These are phyloP conservation scores for Meriones unguiculatus DNA, from an alignment of 2,113 vertebrate species.

Conservation along the genomic window DNA sequence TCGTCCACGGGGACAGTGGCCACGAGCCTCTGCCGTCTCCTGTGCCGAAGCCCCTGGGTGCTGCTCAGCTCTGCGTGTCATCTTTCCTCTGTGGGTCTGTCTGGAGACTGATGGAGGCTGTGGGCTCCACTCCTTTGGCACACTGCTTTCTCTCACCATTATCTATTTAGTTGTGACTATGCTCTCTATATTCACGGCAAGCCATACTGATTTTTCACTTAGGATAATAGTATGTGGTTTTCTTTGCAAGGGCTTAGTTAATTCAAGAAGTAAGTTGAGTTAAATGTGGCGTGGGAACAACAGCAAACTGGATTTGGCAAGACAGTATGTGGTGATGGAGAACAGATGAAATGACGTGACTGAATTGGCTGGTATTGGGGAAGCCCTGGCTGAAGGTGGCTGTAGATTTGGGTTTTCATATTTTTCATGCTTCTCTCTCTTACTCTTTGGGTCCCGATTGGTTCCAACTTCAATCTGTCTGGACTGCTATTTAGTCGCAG, in stretches of 20 bases:
- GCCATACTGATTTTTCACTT: not conserved
- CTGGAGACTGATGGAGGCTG: not conserved
- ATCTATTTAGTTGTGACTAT: not conserved
- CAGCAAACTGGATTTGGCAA: not conserved
- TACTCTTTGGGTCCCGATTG: not conserved
- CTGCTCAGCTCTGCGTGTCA: not conserved
- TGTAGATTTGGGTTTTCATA: rapidly evolving
- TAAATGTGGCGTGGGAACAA: not conserved
- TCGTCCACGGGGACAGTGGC: not conserved
- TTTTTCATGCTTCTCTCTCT: rapidly evolving
- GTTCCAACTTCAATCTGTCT: not conserved
- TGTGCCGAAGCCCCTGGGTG: rapidly evolving
- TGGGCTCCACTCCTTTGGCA: not conserved
- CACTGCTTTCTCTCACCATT: not conserved
- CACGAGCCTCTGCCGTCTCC: rapidly evolving
- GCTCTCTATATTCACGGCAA: not conserved
- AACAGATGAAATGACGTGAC: not conserved
- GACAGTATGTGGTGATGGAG: not conserved
- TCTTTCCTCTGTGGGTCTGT: not conserved
- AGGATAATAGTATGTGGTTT: not conserved
- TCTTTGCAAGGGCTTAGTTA: not conserved
- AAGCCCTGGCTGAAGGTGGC: rapidly evolving
- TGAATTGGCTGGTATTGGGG: not conserved
- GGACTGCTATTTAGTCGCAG: not conserved
- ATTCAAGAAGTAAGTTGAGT: not conserved